phyloP scores from a whole-genome alignment of 2,888 invertebrate species.

The Capitulum mitella region DNA sequence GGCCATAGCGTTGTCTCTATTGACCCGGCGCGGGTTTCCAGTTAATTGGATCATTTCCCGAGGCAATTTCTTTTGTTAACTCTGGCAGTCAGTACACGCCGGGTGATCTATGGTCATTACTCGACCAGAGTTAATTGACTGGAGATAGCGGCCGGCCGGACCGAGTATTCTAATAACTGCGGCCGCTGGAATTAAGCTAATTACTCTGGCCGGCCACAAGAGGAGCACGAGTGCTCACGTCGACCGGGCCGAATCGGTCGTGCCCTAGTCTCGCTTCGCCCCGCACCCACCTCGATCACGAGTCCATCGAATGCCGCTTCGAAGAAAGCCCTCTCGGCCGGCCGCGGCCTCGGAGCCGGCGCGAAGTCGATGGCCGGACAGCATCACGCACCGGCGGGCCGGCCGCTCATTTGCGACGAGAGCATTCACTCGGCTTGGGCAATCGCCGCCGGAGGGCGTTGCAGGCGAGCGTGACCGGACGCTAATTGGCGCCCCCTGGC shows the following conservation, averaged over 20 bases:
- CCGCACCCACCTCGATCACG: too few relatives aligned
- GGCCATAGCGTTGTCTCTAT: background rate
- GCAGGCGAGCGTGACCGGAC: background rate
- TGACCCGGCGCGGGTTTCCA: background rate
- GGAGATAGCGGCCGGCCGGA: background rate
- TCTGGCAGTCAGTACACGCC: background rate
- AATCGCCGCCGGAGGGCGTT: background rate
- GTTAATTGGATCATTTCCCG: conserved; percentile 7
- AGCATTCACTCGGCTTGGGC: background rate
- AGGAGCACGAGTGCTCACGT: background rate
- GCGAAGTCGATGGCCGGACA: background rate
- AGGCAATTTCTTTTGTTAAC: conserved; percentile 14
- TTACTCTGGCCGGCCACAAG: background rate
- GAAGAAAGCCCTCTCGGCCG: too few relatives aligned
- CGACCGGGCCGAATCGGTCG: background rate
- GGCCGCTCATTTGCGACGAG: background rate
- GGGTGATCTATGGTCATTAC: background rate
- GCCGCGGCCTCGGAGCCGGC: background rate
- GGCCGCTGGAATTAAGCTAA: conserved; percentile 10
- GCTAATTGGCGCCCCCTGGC: background rate
- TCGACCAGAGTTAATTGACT: background rate
- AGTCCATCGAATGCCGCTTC: too few relatives aligned
- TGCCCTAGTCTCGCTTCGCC: too few relatives aligned
- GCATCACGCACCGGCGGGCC: background rate
- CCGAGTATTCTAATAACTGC: background rate